These are phyloP conservation scores for Malurus cyaneus DNA, from an alignment of 2,113 vertebrate species.

Conservation along the genomic window DNA sequence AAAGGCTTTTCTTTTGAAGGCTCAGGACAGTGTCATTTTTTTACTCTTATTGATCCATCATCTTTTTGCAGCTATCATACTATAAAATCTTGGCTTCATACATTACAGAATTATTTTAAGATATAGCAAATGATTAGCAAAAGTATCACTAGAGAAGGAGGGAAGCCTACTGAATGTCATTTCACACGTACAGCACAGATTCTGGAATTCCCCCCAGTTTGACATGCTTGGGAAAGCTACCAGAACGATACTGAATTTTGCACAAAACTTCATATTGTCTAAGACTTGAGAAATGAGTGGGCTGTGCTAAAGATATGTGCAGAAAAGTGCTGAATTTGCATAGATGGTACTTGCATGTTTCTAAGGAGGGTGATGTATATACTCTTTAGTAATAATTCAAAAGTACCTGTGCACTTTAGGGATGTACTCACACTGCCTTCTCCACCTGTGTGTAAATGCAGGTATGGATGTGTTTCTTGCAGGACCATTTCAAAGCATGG, in stretches of 20 bases:
- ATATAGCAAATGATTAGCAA: background rate
- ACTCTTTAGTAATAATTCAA: background rate
- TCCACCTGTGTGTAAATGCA: background rate
- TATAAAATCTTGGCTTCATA: background rate
- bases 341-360: background rate
- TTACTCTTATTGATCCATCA: background rate
- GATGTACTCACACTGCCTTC: background rate
- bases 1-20: background rate
- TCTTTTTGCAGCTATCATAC: background rate
- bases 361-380: background rate
- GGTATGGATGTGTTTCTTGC: background rate
- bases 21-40: background rate
- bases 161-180: background rate
- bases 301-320: background rate
- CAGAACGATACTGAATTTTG: background rate
- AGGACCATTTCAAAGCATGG: background rate
- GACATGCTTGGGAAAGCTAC: background rate
- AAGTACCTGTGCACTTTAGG: background rate
- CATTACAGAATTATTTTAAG: background rate
- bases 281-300: background rate
- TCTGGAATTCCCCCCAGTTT: background rate
- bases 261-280: background rate
- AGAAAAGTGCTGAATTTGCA: conserved; percentile 10
- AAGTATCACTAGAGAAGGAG: background rate
- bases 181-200: background rate